Conservation (phyloP, 2,888 invertebrate genomes). For the Tortrix viridana region DNA sequence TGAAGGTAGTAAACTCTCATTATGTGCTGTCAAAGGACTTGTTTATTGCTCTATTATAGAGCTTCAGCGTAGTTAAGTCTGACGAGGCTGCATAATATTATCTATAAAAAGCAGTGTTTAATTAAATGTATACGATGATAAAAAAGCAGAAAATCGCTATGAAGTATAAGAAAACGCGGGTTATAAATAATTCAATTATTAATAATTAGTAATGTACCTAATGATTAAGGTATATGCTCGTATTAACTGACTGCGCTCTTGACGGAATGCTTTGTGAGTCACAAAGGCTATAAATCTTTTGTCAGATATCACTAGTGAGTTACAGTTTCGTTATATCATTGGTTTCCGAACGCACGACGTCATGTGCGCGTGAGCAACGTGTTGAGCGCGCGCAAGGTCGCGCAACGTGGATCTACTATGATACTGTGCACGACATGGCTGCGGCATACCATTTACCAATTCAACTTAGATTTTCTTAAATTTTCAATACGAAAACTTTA, state of each 20-base stretch:
- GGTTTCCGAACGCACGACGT: constrained; percentile 30
- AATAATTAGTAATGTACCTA: no score
- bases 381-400: constrained; percentile 36
- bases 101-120: background rate
- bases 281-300: constrained; percentile 21
- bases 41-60: constrained; percentile 8
- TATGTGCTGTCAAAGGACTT: constrained; percentile 12
- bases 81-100: background rate
- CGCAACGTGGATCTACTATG: constrained; percentile 22
- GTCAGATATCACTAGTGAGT: constrained; percentile 10
- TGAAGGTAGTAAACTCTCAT: background rate
- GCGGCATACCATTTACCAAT: constrained; percentile 7
- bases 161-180: no score
- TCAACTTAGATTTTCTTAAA: no score
- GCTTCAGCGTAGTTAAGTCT: background rate
- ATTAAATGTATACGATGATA: background rate
- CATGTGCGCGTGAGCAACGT: constrained; percentile 42
- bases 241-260: background rate
- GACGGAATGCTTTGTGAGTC: constrained; percentile 22
- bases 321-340: constrained; percentile 6
- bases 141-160: no score
- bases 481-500: no score
- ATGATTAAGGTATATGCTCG: background rate
- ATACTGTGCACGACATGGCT: constrained; percentile 15
- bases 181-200: no score